A percentile compares a stretch with the other conserved stretches of the same genome.
Conservation (phyloP, 2,113 vertebrate species). For the Hepsetus odoe region DNA sequence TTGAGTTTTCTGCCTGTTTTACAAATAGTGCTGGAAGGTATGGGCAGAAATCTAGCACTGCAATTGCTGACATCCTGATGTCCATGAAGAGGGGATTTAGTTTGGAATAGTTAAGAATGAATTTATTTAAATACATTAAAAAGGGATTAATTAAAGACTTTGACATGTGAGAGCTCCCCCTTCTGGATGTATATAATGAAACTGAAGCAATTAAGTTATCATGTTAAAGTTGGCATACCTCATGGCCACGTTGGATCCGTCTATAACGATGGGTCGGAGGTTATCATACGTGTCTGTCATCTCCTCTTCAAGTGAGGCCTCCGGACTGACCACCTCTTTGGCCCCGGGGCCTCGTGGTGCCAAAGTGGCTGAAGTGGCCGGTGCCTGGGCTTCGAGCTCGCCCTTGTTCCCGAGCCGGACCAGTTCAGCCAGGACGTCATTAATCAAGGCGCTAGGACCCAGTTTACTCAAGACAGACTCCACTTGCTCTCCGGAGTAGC, state of each 20-base stretch:
- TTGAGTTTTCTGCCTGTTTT: too few relatives aligned
- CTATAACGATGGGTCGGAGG: conserved; percentile 92
- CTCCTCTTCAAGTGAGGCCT: conserved; percentile 91
- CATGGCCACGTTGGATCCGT: conserved; percentile 98
- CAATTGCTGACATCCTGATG: too few relatives aligned
- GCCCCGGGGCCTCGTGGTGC: conserved; percentile 76
- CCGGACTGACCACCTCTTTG: conserved; percentile 86
- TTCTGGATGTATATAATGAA: too few relatives aligned
- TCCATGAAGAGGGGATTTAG: too few relatives aligned
- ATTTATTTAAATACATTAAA: too few relatives aligned
- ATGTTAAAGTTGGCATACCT: conserved; percentile 74
- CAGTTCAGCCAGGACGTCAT: conserved; percentile 93
- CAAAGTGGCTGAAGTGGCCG: conserved; percentile 61
- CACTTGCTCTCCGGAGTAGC: conserved; percentile 94
- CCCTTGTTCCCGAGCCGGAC: conserved; percentile 94
- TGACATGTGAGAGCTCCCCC: too few relatives aligned
- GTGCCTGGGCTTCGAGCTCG: conserved; percentile 83
- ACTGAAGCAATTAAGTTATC: too few relatives aligned
- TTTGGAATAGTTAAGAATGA: too few relatives aligned
- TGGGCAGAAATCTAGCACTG: too few relatives aligned
- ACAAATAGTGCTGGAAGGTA: too few relatives aligned
- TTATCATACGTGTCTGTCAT: conserved; percentile 87
- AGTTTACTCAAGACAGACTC: conserved; percentile 91
- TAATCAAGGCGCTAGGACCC: conserved; percentile 91
- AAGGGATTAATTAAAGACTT: too few relatives aligned